Percentiles rank a stretch among this genome's conserved stretches.
Evolutionary conservation across 2,888 invertebrate genomes (phyloP).

Genomic region (Empis stercorea): DNA sequence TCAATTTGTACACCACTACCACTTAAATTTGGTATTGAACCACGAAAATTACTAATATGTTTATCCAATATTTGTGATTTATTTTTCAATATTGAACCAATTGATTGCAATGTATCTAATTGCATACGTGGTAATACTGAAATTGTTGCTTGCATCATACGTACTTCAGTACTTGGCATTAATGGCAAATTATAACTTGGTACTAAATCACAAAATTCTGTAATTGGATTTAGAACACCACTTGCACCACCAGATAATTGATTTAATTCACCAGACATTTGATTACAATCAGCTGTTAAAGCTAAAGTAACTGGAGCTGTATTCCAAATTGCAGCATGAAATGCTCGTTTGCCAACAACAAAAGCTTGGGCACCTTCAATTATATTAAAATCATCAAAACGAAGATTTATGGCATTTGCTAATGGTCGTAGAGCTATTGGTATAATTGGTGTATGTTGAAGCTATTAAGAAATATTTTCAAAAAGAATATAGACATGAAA

Average conservation of each 20-base stretch:
- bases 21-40: slow-evolving; percentile 35
- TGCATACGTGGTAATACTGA: slow-evolving; percentile 62
- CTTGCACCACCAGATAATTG: slow-evolving; percentile 52
- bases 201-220: slow-evolving; percentile 68
- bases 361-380: slow-evolving; percentile 42
- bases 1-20: slow-evolving; percentile 29
- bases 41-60: slow-evolving; percentile 33
- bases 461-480: slow-evolving; percentile 31
- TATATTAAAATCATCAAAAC: slow-evolving; percentile 59
- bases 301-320: slow-evolving; percentile 54
- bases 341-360: slow-evolving; percentile 55
- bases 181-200: slow-evolving; percentile 50
- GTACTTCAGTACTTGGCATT: slow-evolving; percentile 45
- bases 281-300: slow-evolving; percentile 45
- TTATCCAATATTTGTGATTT: slow-evolving; percentile 37
- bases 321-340: slow-evolving; percentile 64
- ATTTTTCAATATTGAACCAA: slow-evolving; percentile 48
- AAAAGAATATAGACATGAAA: too few relatives aligned
- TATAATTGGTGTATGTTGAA: slow-evolving; percentile 57
- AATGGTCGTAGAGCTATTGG: slow-evolving; percentile 55
- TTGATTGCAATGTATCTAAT: slow-evolving; percentile 60
- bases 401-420: slow-evolving; percentile 57
- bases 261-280: slow-evolving; percentile 41
- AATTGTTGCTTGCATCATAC: slow-evolving; percentile 63
- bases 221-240: slow-evolving; percentile 59